Percentiles rank a stretch among this genome's conserved stretches.
These are phyloP conservation scores for Paramuricea clavata DNA, from an alignment of 92 coral and sea anemone species.

Conservation along the genomic window DNA sequence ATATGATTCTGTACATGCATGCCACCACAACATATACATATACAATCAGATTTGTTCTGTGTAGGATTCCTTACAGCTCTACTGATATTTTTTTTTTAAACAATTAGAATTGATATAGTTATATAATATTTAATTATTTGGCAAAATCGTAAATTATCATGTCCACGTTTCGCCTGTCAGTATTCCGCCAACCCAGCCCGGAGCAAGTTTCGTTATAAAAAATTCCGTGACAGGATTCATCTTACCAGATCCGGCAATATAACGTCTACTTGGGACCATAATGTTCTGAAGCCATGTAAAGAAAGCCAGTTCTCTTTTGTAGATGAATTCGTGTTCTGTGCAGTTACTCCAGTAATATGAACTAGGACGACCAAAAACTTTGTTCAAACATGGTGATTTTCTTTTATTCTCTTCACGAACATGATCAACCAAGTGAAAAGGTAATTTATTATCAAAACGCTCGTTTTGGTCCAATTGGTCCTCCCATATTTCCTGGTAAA, in stretches of 20 bases:
- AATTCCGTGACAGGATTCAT: background rate
- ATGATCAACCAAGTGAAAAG: background rate
- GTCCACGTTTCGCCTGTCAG: background rate
- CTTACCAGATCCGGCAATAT: background rate
- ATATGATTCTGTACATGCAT: too few species aligned
- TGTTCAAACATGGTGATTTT: background rate
- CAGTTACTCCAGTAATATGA: background rate
- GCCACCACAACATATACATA: too few species aligned
- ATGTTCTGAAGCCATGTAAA: slow-evolving; percentile 14
- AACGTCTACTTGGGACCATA: background rate
- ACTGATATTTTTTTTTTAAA: too few species aligned
- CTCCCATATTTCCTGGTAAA: background rate
- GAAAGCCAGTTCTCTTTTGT: background rate
- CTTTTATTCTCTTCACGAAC: background rate
- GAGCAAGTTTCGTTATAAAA: background rate
- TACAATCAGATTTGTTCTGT: too few species aligned
- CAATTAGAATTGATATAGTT: too few species aligned
- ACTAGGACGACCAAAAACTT: background rate
- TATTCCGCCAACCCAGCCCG: slow-evolving; percentile 9
- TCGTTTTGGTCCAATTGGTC: background rate
- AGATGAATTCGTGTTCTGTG: background rate
- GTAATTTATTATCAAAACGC: background rate
- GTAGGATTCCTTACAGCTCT: too few species aligned
- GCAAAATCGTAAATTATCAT: too few species aligned
- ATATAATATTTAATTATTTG: too few species aligned